A percentile compares a stretch with the other conserved stretches of the same genome.
Evolutionary conservation across 2,888 invertebrate species (phyloP).

Genomic region (Leptopilina syphax): DNA sequence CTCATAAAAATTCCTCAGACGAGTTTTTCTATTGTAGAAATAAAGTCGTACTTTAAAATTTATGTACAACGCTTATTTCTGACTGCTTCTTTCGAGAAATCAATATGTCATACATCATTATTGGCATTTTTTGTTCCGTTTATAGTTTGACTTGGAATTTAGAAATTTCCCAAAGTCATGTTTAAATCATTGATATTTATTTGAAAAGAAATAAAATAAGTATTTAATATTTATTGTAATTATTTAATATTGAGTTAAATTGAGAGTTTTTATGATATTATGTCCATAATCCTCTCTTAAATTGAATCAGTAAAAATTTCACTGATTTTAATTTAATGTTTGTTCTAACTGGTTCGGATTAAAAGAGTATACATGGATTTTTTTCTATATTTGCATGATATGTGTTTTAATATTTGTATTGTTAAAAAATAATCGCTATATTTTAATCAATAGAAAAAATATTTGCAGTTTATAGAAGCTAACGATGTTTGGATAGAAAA

Average conservation of each 20-base stretch:
- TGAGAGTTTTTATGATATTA: too few relatives aligned
- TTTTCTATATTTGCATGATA: too few relatives aligned
- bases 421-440: neutral
- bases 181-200: neutral
- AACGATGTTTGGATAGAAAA: neutral
- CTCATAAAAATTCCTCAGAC: neutral
- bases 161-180: neutral
- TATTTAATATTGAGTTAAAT: too few relatives aligned
- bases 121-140: neutral
- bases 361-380: too few relatives aligned
- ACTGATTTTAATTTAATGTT: too few relatives aligned
- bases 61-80: conserved; percentile 9
- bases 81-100: neutral
- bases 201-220: neutral
- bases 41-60: neutral
- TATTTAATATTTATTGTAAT: neutral
- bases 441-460: neutral
- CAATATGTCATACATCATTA: conserved; percentile 15
- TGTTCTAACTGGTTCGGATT: too few relatives aligned
- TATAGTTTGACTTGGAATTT: conserved; percentile 1
- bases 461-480: neutral
- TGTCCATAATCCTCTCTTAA: too few relatives aligned
- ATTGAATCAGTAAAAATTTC: too few relatives aligned
- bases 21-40: neutral
- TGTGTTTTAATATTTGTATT: too few relatives aligned